Evolutionary conservation across 1,140 invertebrate species (phyloP).

Genomic region (Samia ricini): DNA sequence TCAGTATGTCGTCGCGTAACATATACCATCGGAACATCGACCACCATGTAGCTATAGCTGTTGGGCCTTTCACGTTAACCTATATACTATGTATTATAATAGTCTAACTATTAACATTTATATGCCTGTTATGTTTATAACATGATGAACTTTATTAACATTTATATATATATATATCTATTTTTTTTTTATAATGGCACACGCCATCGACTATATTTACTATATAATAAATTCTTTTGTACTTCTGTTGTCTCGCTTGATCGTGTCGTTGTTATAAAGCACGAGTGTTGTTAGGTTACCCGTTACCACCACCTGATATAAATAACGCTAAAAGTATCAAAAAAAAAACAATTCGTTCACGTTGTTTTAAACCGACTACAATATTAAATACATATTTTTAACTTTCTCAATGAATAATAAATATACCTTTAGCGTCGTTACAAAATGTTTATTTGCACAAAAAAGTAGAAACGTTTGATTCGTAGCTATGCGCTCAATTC

Average conservation of each 20-base stretch:
- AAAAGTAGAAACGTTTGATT: conserved; percentile 8
- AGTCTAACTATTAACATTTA: conserved; percentile 78
- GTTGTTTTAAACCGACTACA: no score
- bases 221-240: conserved; percentile 66
- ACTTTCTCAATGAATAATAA: conserved; percentile 18
- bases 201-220: conserved; percentile 77
- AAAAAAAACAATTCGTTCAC: no score
- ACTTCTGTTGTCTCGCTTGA: conserved; percentile 71
- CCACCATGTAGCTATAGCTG: conserved; percentile 75
- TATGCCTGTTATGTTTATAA: conserved; percentile 78
- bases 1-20: conserved; percentile 64
- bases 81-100: conserved; percentile 76
- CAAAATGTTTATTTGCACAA: conserved; percentile 19
- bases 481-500: conserved; percentile 18
- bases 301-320: conserved; percentile 24
- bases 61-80: conserved; percentile 77
- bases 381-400: no score
- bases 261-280: conserved; percentile 67
- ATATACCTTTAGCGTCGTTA: conserved; percentile 48
- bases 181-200: conserved; percentile 63
- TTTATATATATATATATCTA: conserved; percentile 49
- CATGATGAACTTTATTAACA: conserved; percentile 76
- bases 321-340: conserved; percentile 54
- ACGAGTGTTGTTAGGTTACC: conserved; percentile 69
- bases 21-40: conserved; percentile 70